phyloP scores from a whole-genome alignment of 2,797 vertebrate species.

The Prunella strophiata region DNA sequence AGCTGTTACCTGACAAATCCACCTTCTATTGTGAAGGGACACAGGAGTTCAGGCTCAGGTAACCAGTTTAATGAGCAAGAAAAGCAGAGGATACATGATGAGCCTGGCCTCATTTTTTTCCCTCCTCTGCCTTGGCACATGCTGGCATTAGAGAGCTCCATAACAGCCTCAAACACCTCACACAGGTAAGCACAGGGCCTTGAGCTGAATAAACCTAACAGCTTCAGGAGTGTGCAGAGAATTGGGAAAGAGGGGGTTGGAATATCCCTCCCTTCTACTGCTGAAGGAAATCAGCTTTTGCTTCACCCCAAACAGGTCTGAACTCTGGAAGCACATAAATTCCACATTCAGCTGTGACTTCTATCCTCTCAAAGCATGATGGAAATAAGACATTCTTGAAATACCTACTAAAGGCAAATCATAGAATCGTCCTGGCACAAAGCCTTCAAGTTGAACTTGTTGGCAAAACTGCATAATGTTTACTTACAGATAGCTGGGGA shows the following conservation, averaged over 20 bases:
- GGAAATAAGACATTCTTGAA: constrained; percentile 19
- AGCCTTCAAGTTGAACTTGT: neutral
- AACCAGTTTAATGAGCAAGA: neutral
- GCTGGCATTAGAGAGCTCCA: neutral
- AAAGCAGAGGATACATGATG: neutral
- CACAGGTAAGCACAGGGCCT: neutral
- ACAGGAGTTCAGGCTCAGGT: neutral
- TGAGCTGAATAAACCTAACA: neutral
- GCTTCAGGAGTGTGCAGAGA: rapidly evolving
- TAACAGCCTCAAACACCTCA: neutral
- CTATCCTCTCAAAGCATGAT: neutral
- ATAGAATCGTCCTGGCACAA: neutral
- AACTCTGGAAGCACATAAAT: neutral
- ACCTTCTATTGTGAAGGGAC: neutral
- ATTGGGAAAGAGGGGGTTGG: neutral
- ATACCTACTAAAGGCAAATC: neutral
- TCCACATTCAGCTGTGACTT: neutral
- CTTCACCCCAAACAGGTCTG: neutral
- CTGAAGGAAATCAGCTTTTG: neutral
- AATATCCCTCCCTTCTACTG: neutral
- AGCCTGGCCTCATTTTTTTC: neutral
- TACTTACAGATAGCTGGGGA: neutral
- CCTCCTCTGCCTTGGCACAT: too few relatives aligned
- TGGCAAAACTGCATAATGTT: neutral
- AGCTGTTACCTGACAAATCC: neutral